These are phyloP conservation scores for Sebastolobus altivelis DNA, from an alignment of 2,797 vertebrate species.

Conservation along the genomic window DNA sequence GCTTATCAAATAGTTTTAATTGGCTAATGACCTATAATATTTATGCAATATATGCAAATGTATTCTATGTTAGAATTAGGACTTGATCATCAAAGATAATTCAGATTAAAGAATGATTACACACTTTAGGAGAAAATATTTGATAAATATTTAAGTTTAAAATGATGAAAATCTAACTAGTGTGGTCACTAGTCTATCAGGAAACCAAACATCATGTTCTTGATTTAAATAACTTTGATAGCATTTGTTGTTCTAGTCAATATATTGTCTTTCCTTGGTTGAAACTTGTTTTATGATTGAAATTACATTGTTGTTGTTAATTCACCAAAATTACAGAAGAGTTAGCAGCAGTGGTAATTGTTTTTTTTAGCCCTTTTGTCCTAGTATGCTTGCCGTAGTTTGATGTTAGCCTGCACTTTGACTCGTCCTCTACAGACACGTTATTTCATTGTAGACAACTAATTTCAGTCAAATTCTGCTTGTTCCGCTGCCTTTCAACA, in stretches of 20 bases:
- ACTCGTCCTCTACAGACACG: rapidly evolving
- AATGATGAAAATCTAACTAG: neutral
- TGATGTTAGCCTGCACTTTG: neutral
- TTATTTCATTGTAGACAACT: neutral
- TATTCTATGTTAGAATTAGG: too few relatives aligned
- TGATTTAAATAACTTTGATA: neutral
- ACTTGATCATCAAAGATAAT: too few relatives aligned
- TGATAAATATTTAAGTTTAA: neutral
- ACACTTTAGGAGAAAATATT: neutral
- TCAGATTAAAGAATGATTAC: too few relatives aligned
- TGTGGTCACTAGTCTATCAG: neutral
- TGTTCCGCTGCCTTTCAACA: too few relatives aligned
- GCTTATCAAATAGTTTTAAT: neutral
- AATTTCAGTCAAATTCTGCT: too few relatives aligned
- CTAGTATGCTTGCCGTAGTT: conserved; percentile 51
- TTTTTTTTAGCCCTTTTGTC: conserved; percentile 41
- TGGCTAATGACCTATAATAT: neutral
- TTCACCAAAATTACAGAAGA: neutral
- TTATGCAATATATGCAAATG: neutral
- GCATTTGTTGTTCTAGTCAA: neutral
- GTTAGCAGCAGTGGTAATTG: too few relatives aligned
- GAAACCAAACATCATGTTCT: neutral
- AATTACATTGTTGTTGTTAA: neutral
- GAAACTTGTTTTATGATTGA: neutral
- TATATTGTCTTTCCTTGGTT: neutral